Evolutionary conservation across 1,140 invertebrate genomes (phyloP).

Genomic region (Centruroides sculpturatus): DNA sequence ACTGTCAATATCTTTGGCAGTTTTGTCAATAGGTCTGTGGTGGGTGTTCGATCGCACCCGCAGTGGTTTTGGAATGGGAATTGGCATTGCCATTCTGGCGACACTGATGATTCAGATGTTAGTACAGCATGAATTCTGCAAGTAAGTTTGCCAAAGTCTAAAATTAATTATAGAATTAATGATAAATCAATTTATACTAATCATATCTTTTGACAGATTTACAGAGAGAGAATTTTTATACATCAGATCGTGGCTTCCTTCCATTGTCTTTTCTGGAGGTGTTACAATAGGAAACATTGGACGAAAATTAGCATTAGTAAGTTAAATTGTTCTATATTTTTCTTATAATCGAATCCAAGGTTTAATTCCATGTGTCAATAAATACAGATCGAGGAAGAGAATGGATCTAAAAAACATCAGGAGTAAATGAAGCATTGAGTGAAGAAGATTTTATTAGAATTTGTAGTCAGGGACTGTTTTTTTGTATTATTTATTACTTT

Average conservation of each 20-base stretch:
- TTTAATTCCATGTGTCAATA: too few species aligned
- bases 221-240: constrained; percentile 33
- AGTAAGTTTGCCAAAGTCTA: constrained; percentile 20
- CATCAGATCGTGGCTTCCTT: constrained; percentile 33
- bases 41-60: constrained; percentile 34
- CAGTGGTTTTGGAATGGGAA: constrained; percentile 32
- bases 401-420: too few species aligned
- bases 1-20: constrained; percentile 29
- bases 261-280: constrained; percentile 36
- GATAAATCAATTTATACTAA: too few species aligned
- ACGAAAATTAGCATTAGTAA: constrained; percentile 27
- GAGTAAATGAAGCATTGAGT: too few species aligned
- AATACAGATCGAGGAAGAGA: too few species aligned
- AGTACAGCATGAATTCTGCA: constrained; percentile 32
- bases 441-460: too few species aligned
- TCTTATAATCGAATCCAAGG: too few species aligned
- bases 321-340: not conserved
- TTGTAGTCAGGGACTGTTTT: too few species aligned
- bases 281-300: constrained; percentile 36
- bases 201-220: constrained; percentile 26
- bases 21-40: constrained; percentile 34
- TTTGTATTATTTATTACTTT: too few species aligned
- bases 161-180: too few species aligned
- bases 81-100: constrained; percentile 29
- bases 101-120: constrained; percentile 31